Conservation (phyloP, 2,888 invertebrate genomes). For the Pyrochroa serraticornis region DNA sequence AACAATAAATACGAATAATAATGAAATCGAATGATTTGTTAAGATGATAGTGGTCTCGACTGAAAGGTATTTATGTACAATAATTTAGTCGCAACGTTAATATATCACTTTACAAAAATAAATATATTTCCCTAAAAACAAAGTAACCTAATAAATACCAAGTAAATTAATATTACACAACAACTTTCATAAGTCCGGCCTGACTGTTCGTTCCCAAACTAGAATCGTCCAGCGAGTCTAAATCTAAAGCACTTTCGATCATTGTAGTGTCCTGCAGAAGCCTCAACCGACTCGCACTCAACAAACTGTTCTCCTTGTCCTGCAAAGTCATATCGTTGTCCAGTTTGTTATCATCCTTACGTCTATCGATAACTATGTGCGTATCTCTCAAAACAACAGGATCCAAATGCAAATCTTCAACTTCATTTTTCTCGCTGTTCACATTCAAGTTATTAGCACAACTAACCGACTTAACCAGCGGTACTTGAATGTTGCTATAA, state of each 20-base stretch:
- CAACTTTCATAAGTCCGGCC: constrained; percentile 68
- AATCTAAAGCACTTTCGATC: constrained; percentile 88
- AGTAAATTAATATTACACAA: constrained; percentile 49
- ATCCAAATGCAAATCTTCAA: constrained; percentile 66
- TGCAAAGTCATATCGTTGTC: constrained; percentile 56
- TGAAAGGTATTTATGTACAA: no score
- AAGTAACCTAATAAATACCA: constrained; percentile 12
- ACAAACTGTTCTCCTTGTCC: constrained; percentile 59
- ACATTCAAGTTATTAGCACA: constrained; percentile 49
- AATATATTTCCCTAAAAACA: constrained; percentile 19
- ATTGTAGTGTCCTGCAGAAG: constrained; percentile 86
- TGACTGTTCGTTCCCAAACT: constrained; percentile 73
- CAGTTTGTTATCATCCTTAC: constrained; percentile 38
- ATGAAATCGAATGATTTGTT: no score
- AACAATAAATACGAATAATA: no score
- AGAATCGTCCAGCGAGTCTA: constrained; percentile 82
- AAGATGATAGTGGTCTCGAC: no score
- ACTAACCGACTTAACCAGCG: constrained; percentile 52
- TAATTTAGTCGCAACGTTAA: constrained; percentile 3
- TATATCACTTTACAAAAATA: constrained; percentile 27
- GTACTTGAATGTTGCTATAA: constrained; percentile 54
- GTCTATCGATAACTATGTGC: constrained; percentile 42
- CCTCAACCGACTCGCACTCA: constrained; percentile 76
- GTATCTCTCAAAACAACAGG: constrained; percentile 55
- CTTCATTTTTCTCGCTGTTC: constrained; percentile 37